Percentiles rank a stretch among this genome's conserved stretches.
Conservation (phyloP, 2,888 invertebrate species). For the Drosophila meridiana region DNA sequence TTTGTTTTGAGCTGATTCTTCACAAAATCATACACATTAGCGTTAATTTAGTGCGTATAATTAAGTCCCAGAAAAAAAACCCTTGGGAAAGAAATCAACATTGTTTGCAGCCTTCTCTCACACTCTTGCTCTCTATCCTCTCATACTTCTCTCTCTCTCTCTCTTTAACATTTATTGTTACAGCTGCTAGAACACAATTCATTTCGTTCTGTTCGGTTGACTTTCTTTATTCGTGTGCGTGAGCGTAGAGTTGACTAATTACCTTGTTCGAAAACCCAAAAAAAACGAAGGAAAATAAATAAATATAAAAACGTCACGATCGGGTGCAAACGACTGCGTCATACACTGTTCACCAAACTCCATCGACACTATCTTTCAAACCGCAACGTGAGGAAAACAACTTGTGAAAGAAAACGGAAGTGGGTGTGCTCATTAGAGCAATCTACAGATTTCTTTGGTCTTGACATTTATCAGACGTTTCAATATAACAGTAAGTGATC, state of each 20-base stretch:
- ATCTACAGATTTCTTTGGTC: not conserved
- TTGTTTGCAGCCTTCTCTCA: conserved; percentile 1
- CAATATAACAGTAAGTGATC: not conserved
- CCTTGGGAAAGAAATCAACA: conserved; percentile 29
- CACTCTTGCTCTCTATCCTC: conserved; percentile 4
- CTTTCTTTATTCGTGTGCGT: conserved; percentile 53
- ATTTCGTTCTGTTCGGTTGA: conserved; percentile 64
- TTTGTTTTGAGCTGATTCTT: conserved; percentile 16
- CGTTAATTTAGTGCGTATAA: conserved; percentile 63
- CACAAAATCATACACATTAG: conserved; percentile 60
- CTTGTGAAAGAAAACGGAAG: not conserved
- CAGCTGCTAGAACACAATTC: conserved; percentile 50
- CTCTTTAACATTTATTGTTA: conserved; percentile 21
- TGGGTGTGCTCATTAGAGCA: not conserved
- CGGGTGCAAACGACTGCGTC: conserved; percentile 10
- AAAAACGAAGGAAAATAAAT: not conserved
- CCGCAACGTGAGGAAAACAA: not conserved
- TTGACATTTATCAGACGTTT: not conserved
- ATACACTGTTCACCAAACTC: conserved; percentile 2
- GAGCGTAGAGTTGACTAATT: conserved; percentile 61
- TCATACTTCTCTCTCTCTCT: conserved; percentile 9
- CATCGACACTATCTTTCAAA: not conserved
- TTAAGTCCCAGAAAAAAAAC: conserved; percentile 39
- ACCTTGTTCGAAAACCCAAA: conserved; percentile 36
- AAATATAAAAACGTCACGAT: conserved; percentile 9